Base-by-base conservation (phyloP, 2,113 vertebrate species). In the Zootoca vivipara region DNA sequence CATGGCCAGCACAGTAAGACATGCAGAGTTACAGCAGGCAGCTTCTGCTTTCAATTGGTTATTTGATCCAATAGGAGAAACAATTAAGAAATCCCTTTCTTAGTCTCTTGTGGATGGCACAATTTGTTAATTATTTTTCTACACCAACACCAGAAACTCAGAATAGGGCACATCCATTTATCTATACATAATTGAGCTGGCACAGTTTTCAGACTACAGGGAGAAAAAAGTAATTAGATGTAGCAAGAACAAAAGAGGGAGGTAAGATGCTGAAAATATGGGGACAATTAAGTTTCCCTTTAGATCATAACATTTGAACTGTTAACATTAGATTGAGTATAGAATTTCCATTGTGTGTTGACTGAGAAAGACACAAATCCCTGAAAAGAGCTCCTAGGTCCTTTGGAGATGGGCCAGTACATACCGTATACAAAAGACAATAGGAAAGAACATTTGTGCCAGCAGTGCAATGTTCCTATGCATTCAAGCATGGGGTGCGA, bases 291-390 rank as follows among this genome's bases (percentile, higher is more conserved):
- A 91, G 7, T 64, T n/a, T 87, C 85, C 80, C 90, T 88, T 87
- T 82, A 85, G 88, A 85, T 24, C 33, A 56, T 67, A 56, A 88
- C 77, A 81, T 93, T 91, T 94, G 20, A 89, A 88, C 89, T 89
- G 78, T 80, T 74, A 1, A 82, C 84, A 82, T 83, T 18, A 62
- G 82, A 86, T 58, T 73, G 52, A 74, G 46, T n/a, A n/a, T 3
- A 90, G 80, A 10, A 18, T 94, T 92, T 89, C 77, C 83, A 92
- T 90, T 92, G 83, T 90, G 89, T 83, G 30, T 75, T 88, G 88
- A 87, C 72, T 67, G 80, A 82, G n/a, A 62, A n/a, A 40, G 85
- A 26, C 3, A 62, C 79, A 83, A 89, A 91, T 89, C 58, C 77
- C 77, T 78, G 22, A 67, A 62, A 62, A 80, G 35, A 87, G 79